Evolutionary conservation across 2,888 invertebrate species (phyloP).

Genomic region (Idaea aversata): DNA sequence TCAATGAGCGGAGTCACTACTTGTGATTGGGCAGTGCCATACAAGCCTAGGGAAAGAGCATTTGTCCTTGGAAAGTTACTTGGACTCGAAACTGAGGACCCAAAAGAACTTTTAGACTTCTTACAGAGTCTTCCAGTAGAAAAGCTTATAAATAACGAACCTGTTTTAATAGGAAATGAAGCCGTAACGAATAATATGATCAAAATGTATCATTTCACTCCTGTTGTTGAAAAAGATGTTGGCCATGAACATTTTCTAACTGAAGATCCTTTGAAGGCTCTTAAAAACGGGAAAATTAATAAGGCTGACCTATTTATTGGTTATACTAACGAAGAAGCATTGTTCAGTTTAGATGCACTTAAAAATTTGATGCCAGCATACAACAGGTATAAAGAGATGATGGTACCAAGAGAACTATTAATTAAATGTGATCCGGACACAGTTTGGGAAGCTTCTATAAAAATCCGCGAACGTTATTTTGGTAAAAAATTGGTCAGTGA

Average conservation of each 20-base stretch:
- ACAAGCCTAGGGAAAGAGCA: constrained; percentile 41
- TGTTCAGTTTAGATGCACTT: constrained; percentile 26
- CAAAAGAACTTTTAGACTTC: constrained; percentile 43
- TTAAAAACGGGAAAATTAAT: constrained; percentile 64
- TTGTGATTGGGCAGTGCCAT: constrained; percentile 46
- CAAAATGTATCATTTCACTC: constrained; percentile 47
- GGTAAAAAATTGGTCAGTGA: constrained; percentile 32
- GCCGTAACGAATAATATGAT: constrained; percentile 30
- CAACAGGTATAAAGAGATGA: constrained; percentile 39
- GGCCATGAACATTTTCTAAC: constrained; percentile 46
- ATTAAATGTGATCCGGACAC: constrained; percentile 29
- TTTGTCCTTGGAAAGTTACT: constrained; percentile 46
- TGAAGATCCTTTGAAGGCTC: constrained; percentile 35
- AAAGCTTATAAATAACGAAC: constrained; percentile 37
- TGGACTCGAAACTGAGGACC: constrained; percentile 44
- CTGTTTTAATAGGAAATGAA: constrained; percentile 42
- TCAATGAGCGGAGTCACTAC: constrained; percentile 45
- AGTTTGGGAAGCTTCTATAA: constrained; percentile 40
- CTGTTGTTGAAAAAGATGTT: constrained; percentile 54
- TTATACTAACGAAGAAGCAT: constrained; percentile 83
- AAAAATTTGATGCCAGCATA: constrained; percentile 25
- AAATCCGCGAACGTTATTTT: constrained; percentile 46
- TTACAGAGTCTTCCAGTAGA: constrained; percentile 44
- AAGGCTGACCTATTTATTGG: constrained; percentile 85
- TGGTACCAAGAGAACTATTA: constrained; percentile 46